These are phyloP conservation scores for Nicator chloris DNA, from an alignment of 2,113 vertebrate species.

Conservation along the genomic window DNA sequence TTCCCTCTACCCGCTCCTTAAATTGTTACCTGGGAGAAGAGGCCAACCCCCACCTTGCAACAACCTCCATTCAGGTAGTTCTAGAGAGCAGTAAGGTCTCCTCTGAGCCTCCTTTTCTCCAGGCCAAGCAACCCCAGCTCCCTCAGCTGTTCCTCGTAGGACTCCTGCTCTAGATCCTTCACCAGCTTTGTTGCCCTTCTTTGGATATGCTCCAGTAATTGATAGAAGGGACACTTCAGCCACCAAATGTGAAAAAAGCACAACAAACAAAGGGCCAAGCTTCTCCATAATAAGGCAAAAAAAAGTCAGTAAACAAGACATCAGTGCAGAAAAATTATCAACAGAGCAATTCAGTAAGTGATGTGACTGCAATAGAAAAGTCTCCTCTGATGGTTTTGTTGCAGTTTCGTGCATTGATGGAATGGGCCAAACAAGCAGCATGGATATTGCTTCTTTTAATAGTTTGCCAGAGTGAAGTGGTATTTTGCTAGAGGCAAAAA, in stretches of 20 bases:
- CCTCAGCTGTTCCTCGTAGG: background rate
- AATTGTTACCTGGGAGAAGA: background rate
- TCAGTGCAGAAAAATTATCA: background rate
- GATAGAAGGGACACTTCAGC: background rate
- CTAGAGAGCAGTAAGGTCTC: background rate
- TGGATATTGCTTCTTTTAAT: background rate
- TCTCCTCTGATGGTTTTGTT: background rate
- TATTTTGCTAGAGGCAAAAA: slow-evolving; percentile 36
- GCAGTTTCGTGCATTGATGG: background rate
- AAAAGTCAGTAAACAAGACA: background rate
- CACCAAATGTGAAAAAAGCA: background rate
- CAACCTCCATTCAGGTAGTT: background rate
- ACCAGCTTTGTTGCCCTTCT: background rate
- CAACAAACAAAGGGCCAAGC: background rate
- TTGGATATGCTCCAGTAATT: background rate
- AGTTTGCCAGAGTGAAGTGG: background rate
- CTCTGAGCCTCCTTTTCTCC: background rate
- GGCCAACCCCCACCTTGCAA: rapidly evolving
- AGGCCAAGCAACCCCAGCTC: background rate
- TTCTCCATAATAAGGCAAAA: background rate
- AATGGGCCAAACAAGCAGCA: background rate
- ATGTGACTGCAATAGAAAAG: background rate
- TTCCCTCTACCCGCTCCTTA: background rate
- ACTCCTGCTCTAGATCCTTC: background rate
- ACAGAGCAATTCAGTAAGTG: background rate